Base-by-base conservation (phyloP, 1,140 invertebrate genomes). In the Pogonomyrmex barbatus region DNA sequence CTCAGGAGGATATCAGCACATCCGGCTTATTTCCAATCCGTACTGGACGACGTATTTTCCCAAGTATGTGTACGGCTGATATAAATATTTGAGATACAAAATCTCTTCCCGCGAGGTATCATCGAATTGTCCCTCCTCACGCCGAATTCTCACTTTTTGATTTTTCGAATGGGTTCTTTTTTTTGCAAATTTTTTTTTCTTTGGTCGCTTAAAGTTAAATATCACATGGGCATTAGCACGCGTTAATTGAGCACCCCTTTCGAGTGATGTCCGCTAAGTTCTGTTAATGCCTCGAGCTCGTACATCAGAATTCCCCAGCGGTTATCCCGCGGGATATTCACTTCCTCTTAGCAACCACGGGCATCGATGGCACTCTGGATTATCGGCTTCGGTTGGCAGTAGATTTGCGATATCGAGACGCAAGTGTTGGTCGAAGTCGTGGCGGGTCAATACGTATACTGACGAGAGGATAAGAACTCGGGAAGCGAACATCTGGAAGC, bases 81-180 rank as follows among this genome's bases (percentile, higher is more conserved):
- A 63, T 47, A 78, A 78, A 78, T 24, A 65, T 78, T 78, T 47
- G 30, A 78, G 14, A 30, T 47, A 6, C 45, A 50, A 78, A 36
- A 36, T 24, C 14, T 47, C 17, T 45, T 2, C 0, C 42, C 14
- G 62, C 17, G 17, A 60, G 39, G 17, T 9, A n/a, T 3, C 10
- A 8, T 3, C n/a, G 12, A 47, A 45, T 24, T 17, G 10, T 77
- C 12, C 12, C 14, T n/a, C 17, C 9, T 71, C 2, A 17, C 45
- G 4, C 33, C 42, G 39, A 17, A 42, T 30, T 39, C 9, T 17
- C 56, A 39, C 14, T 17, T 8, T 4, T 4, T 9, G 5, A 42
- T 58, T n/a, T 63, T 77, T 63, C 17, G 1, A 45, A 33, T 17
- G 8, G 24, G 0, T 24, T 24, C 24, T 24, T 24, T 24, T 24